Evolutionary conservation across 2,888 invertebrate species (phyloP), one percentile per base, ranked within the genome.

Genomic region (Synergus japonicus): DNA sequence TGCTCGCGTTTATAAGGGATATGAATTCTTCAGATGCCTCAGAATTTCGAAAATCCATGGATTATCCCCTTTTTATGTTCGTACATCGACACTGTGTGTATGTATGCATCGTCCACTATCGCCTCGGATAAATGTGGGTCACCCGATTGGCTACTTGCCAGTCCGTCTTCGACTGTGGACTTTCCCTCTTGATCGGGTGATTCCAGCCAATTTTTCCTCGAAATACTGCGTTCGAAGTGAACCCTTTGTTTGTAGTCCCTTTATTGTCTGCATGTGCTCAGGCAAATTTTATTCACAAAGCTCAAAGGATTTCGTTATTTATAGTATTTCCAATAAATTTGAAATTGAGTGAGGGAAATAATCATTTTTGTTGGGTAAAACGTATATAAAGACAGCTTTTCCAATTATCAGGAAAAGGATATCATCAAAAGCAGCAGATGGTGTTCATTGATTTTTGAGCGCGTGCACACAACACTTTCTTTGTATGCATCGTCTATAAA

Each of bases 141-240:
- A 73, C 73, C 54, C 54, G 73, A 73, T 73, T 73, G 73, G 73
- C 73, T 73, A 10, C 73, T 54, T 73, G 73, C 73, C 73, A 73
- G 49, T 69, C 69, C 69, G 54, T 73, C 73, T 73, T 73, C 73
- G 49, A 37, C 54, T 73, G 29, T 73, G n/a, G 37, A 73, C 54
- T 73, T 54, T 73, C 73, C 73, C 46, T 54, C 29, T 29, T 54
- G n/a, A 73, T 73, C 37, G 54, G 37, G 29, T 54, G 37, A 54
- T 54, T 73, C 29, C 49, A 54, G 49, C 9, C 54, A 73, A 73
- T 73, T 73, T 54, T 54, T 54, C 54, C 54, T 54, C n/a, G 10
- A 54, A 73, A 44, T n/a, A 54, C 37, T 54, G 37, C 15, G 5
- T 41, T 22, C 22, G 1, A 4, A 22, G 10, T 60, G 12, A 22